Base-by-base conservation (phyloP, 2,888 invertebrate genomes). In the Himalopsyche anomala region DNA sequence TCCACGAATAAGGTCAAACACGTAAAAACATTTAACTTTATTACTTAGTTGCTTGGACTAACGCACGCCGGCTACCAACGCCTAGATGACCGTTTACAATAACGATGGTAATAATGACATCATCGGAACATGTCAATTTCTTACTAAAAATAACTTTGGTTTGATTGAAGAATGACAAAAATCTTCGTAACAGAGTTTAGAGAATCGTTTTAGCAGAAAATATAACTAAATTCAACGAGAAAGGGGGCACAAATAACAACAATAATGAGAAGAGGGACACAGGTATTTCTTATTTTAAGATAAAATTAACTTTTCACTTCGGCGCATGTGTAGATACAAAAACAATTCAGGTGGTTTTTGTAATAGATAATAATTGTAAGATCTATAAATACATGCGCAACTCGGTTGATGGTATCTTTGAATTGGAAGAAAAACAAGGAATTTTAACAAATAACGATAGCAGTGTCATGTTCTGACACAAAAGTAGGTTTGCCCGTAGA, bases 391-490 rank as follows among this genome's bases (percentile, higher is more conserved):
- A 36, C 36, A 74, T 15, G 74, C 36, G 19, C 5, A 74, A 74
- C 15, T 36, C 19, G 1, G 36, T 36, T 74, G 15, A 74, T 74
- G 28, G 36, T 28, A 38, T 19, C 74, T 36, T 15, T 12, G 38
- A 15, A 36, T 74, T 12, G 12, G 74, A 38, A 36, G 74, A 74
- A 74, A 74, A 74, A 74, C 74, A 74, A 38, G 74, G 8, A 2
- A 74, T 38, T 74, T 74, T 38, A 38, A 36, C 19, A 28, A 28
- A 74, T 74, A 38, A 74, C 12, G 36, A 84, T 80, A 86, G 62
- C 81, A 42, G 84, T 86, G 86, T 86, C 84, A 84, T 54, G 82
- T 74, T 42, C 56, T 86, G 81, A 81, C 84, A 84, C 84, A 86
- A 86, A 86, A 84, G 84, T 84, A 84, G 85, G 85, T 83, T 85